Percentiles rank a stretch among this genome's conserved stretches.
Conservation (phyloP, 2,797 vertebrate genomes). For the Coracias cyanogaster region DNA sequence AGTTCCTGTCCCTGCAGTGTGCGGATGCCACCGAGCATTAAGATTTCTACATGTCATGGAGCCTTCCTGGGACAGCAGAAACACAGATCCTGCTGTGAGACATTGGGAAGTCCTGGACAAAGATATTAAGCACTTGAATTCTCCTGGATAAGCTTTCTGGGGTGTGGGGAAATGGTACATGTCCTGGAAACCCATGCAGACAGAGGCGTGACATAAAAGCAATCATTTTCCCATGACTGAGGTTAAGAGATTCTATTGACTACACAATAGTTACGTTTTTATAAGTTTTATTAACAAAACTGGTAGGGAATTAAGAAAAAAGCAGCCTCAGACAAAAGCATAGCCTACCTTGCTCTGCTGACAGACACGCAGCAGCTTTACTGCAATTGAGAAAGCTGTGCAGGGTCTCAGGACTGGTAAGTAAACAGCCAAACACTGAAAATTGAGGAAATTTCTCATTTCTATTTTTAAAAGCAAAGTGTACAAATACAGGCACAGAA, state of each 20-base stretch:
- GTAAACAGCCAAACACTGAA: background rate
- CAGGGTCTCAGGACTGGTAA: background rate
- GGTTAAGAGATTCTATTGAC: background rate
- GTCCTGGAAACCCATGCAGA: background rate
- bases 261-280: background rate
- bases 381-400: background rate
- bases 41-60: background rate
- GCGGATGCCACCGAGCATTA: background rate
- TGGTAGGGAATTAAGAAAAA: background rate
- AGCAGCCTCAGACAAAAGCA: background rate
- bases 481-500: background rate
- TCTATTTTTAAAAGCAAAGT: background rate
- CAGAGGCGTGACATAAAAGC: background rate
- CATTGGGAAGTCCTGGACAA: background rate
- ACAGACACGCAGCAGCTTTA: background rate
- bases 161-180: accelerated
- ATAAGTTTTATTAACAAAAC: background rate
- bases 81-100: background rate
- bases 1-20: background rate
- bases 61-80: background rate
- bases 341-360: background rate
- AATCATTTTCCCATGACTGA: background rate
- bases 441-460: background rate
- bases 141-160: background rate
- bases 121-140: background rate